Evolutionary conservation across 2,797 vertebrate species (phyloP), one percentile per base, ranked within the genome.

Genomic region (Sebastes vulpes): DNA sequence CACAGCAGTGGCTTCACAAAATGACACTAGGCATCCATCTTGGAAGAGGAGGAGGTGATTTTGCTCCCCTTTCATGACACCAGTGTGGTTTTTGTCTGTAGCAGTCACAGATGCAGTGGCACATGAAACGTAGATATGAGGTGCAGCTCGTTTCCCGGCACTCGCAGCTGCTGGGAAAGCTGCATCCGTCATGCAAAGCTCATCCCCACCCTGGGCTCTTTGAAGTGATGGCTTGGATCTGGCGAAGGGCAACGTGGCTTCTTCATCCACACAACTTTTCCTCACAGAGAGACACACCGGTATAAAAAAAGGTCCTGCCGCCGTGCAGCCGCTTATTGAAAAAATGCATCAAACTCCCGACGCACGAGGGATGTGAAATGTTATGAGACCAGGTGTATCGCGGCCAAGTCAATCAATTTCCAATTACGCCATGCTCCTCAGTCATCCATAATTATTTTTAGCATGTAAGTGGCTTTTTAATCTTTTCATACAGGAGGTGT

Each of bases 131-230:
- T 21, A 77, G 72, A 89, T 70, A 74, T 3, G 84, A 77, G 70
- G 20, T 23, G 79, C 67, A 16, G 74, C 73, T 84, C 60, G n/a
- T 78, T 84, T 70, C 74, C 71, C 48, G 10, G 84, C 71, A 63
- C 81, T 90, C 86, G 66, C 92, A 82, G 89, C 79, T 50, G 42
- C 16, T 73, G 59, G 86, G 75, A 93, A 93, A 93, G 90, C 85
- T 80, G 85, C 91, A 95, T 95, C 94, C 85, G 91, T 94, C 95
- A 95, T 95, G 93, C 93, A 86, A 92, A 92, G 89, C 94, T 95
- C 91, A 91, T 81, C 86, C 28, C 82, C 77, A 57, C 80, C 83
- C 89, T 26, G 82, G 42, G 84, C 83, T 71, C 94, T 96, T 95
- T 96, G 93, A 95, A 94, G 93, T 92, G 81, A 89, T 79, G 91